A percentile compares a stretch with the other conserved stretches of the same genome.
Conservation (phyloP, 92 coral and sea anemone species). For the Zoanthus sociatus region DNA sequence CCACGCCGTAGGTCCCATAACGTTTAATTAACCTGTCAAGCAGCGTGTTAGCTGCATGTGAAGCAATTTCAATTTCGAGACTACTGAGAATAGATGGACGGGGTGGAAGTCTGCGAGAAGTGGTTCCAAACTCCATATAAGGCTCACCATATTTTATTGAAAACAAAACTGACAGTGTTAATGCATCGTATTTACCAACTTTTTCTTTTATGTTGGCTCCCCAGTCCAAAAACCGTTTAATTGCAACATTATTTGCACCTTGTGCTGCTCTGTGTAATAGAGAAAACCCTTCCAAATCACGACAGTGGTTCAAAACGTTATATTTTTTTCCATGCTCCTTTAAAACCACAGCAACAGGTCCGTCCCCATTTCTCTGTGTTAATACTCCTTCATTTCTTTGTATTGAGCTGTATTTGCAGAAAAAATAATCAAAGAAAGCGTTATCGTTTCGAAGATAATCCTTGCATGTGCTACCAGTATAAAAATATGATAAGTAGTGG, state of each 20-base stretch:
- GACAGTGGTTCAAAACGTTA: slow-evolving; percentile 41
- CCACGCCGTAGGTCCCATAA: not conserved
- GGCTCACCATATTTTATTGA: slow-evolving; percentile 9
- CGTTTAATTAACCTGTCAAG: not conserved
- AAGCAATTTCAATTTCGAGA: slow-evolving; percentile 60
- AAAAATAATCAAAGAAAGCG: slow-evolving; percentile 59
- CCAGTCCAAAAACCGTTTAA: slow-evolving; percentile 20
- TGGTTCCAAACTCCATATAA: not conserved
- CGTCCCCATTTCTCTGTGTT: slow-evolving; percentile 20
- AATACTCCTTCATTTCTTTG: not conserved
- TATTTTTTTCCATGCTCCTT: slow-evolving; percentile 51
- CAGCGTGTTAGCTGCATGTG: slow-evolving; percentile 22
- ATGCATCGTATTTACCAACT: slow-evolving; percentile 33
- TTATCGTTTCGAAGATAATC: slow-evolving; percentile 1
- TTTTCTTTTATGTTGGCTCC: slow-evolving; percentile 45
- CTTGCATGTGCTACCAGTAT: slow-evolving; percentile 15
- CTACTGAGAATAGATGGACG: slow-evolving; percentile 16
- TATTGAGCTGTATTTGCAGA: slow-evolving; percentile 16
- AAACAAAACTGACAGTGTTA: slow-evolving; percentile 39
- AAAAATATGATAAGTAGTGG: slow-evolving; percentile 19
- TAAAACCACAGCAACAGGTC: slow-evolving; percentile 30
- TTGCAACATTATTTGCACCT: slow-evolving; percentile 68
- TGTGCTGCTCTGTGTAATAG: slow-evolving; percentile 69
- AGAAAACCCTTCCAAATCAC: slow-evolving; percentile 65
- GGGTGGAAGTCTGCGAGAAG: not conserved